Evolutionary conservation across 2,888 invertebrate species (phyloP).

Genomic region (Habroteleia sp.): DNA sequence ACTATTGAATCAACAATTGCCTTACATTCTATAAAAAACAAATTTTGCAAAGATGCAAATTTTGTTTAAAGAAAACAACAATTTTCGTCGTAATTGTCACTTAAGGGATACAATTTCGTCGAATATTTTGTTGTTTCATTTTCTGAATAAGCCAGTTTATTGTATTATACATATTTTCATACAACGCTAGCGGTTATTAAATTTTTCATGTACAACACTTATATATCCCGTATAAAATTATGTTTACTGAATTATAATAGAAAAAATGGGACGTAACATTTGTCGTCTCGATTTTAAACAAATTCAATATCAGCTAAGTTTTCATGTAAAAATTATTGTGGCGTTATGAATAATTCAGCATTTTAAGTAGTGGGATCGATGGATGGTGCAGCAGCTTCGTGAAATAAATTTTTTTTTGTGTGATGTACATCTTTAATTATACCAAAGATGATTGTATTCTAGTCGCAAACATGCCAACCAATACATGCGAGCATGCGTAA

Average conservation of each 20-base stretch:
- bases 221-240: slow-evolving; percentile 35
- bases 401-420: slow-evolving; percentile 21
- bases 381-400: slow-evolving; percentile 4
- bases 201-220: slow-evolving; percentile 34
- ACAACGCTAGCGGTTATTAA: slow-evolving; percentile 10
- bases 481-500: too few relatives aligned
- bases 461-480: too few relatives aligned
- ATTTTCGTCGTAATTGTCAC: slow-evolving; percentile 2
- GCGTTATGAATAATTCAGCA: slow-evolving; percentile 38
- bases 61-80: too few relatives aligned
- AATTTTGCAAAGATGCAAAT: too few relatives aligned
- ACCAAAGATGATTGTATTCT: too few relatives aligned
- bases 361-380: slow-evolving; percentile 45
- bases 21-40: too few relatives aligned
- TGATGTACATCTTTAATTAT: too few relatives aligned
- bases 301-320: slow-evolving; percentile 40
- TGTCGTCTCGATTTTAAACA: slow-evolving; percentile 18
- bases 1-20: too few relatives aligned
- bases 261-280: slow-evolving; percentile 22
- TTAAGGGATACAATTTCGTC: slow-evolving; percentile 11
- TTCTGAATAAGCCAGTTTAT: slow-evolving; percentile 25
- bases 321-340: slow-evolving; percentile 43
- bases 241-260: slow-evolving; percentile 24
- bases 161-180: slow-evolving; percentile 25
- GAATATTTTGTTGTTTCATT: slow-evolving; percentile 7